These are phyloP conservation scores for Macquaria australasica DNA, from an alignment of 2,113 vertebrate genomes.

Conservation along the genomic window DNA sequence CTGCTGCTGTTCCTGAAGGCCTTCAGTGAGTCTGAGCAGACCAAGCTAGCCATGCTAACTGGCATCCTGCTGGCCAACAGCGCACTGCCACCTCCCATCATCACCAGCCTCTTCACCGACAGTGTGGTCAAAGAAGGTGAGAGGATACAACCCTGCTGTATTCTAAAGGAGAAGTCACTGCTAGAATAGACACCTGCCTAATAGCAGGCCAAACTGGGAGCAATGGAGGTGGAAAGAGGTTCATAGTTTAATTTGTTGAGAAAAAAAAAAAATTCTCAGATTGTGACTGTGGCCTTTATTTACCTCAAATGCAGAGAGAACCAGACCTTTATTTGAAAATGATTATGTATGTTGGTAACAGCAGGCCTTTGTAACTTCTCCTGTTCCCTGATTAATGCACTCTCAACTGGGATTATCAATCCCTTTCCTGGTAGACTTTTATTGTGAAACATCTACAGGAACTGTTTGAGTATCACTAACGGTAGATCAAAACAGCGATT, in stretches of 20 bases:
- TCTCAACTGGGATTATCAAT: too few species aligned
- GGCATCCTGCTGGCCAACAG: slow-evolving; percentile 90
- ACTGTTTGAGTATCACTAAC: too few species aligned
- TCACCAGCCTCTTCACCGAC: slow-evolving; percentile 94
- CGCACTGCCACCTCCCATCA: slow-evolving; percentile 89
- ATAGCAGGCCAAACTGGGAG: neutral
- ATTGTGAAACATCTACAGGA: too few species aligned
- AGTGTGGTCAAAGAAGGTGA: slow-evolving; percentile 94
- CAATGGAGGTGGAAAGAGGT: neutral
- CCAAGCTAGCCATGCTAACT: slow-evolving; percentile 92
- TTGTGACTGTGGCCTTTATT: too few species aligned
- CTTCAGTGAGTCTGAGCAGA: slow-evolving; percentile 92
- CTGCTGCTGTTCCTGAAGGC: slow-evolving; percentile 95
- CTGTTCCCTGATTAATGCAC: too few species aligned
- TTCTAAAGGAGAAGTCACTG: neutral
- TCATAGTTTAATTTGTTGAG: neutral
- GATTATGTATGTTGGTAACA: too few species aligned
- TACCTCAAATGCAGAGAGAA: too few species aligned
- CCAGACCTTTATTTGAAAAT: too few species aligned
- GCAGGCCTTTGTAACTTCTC: too few species aligned
- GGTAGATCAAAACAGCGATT: too few species aligned
- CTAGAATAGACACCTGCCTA: neutral
- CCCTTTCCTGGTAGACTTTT: too few species aligned
- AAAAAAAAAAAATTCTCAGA: too few species aligned
- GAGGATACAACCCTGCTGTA: neutral